These are phyloP conservation scores for Drosophila lini DNA, from an alignment of 1,140 invertebrate genomes.

Conservation along the genomic window DNA sequence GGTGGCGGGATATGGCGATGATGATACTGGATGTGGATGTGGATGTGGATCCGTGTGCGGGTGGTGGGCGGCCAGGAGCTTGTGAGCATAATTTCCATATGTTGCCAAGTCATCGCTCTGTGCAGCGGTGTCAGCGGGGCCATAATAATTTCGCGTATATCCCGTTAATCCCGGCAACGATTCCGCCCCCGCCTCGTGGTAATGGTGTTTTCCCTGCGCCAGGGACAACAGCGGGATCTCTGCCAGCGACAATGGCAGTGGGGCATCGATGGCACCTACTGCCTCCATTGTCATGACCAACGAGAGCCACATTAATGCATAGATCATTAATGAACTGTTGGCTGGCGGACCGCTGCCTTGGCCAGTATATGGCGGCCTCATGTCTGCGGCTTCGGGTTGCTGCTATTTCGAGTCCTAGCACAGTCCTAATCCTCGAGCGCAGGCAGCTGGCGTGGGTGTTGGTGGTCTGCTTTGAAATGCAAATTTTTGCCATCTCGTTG, in stretches of 20 bases:
- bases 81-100: conserved; percentile 79
- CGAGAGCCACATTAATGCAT: conserved; percentile 59
- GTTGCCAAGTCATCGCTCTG: conserved; percentile 62
- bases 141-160: conserved; percentile 76
- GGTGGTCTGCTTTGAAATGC: conserved; percentile 47
- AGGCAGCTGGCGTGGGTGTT: conserved; percentile 22
- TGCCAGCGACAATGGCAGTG: conserved; percentile 31
- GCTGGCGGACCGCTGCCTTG: conserved; percentile 24
- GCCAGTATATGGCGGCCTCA: conserved; percentile 23
- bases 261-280: conserved; percentile 53
- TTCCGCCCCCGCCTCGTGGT: conserved; percentile 49
- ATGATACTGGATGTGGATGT: conserved; percentile 11
- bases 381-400: conserved; percentile 11
- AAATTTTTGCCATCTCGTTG: conserved; percentile 31
- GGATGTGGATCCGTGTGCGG: neutral
- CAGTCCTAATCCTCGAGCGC: conserved; percentile 19
- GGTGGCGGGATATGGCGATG: conserved; percentile 21
- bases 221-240: conserved; percentile 16
- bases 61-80: conserved; percentile 26
- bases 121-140: conserved; percentile 22
- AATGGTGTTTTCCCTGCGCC: conserved; percentile 60
- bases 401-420: conserved; percentile 7
- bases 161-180: conserved; percentile 71
- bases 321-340: conserved; percentile 69
- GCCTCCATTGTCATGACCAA: conserved; percentile 62